These are phyloP conservation scores for Acronicta psi DNA, from an alignment of 2,888 invertebrate genomes.

Conservation along the genomic window DNA sequence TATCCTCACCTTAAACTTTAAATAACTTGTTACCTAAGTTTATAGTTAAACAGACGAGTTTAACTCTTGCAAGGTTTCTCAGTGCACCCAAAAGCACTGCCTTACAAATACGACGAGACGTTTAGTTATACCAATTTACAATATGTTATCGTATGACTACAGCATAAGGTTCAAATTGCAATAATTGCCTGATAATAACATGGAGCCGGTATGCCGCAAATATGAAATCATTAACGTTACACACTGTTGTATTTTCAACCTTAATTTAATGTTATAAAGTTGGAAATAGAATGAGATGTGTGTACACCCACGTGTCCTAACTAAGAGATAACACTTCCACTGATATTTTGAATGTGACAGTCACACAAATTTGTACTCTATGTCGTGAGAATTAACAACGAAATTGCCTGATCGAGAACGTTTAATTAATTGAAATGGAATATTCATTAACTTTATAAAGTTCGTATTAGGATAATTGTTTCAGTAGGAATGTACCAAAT, in stretches of 20 bases:
- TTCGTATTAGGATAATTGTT: not conserved
- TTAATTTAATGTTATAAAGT: not conserved
- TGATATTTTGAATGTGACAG: not conserved
- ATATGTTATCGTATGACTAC: not conserved
- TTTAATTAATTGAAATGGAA: constrained; percentile 13
- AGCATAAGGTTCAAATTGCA: constrained; percentile 1
- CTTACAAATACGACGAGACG: not conserved
- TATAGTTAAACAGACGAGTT: not conserved
- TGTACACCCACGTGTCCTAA: constrained; percentile 1
- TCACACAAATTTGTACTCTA: constrained; percentile 17
- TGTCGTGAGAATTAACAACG: not conserved
- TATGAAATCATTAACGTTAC: constrained; percentile 1
- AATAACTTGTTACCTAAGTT: constrained; percentile 1
- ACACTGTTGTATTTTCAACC: not conserved
- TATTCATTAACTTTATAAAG: constrained; percentile 10
- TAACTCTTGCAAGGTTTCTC: not conserved
- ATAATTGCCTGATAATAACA: not conserved
- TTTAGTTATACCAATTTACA: not conserved
- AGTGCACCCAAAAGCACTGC: not conserved
- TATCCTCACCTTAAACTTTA: not conserved
- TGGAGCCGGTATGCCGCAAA: not conserved
- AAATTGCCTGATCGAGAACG: constrained; percentile 2
- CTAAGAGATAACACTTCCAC: not conserved
- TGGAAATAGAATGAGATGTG: not conserved
- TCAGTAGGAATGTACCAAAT: not conserved